Evolutionary conservation across 37 sponge, comb jelly and placozoan genomes (phyloP).

Genomic region (Chondrosia reniformis): DNA sequence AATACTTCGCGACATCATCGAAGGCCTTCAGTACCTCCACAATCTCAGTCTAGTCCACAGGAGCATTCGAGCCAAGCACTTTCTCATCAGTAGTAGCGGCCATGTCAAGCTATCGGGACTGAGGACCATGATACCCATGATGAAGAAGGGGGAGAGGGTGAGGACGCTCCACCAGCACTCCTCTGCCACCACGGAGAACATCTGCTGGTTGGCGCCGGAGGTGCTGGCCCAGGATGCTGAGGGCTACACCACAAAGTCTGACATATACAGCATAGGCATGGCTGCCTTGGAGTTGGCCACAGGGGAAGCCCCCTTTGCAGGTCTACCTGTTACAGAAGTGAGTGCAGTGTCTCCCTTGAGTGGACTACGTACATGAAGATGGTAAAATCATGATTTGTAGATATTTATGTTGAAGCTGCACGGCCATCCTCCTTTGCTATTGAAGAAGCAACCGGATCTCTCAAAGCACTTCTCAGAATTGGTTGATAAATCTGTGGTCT

Average conservation of each 20-base stretch:
- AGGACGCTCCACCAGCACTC: slow-evolving; percentile 60
- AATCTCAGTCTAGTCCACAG: slow-evolving; percentile 55
- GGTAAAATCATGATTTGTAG: neutral
- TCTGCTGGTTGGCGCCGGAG: slow-evolving; percentile 85
- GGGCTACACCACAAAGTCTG: slow-evolving; percentile 70
- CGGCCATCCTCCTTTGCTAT: slow-evolving; percentile 67
- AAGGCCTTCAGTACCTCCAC: slow-evolving; percentile 67
- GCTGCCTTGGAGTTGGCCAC: slow-evolving; percentile 79
- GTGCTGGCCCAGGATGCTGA: slow-evolving; percentile 69
- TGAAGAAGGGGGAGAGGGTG: slow-evolving; percentile 41
- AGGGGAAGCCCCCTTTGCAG: slow-evolving; percentile 89
- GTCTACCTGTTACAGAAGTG: slow-evolving; percentile 80
- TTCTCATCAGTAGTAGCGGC: slow-evolving; percentile 62
- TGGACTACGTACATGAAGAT: neutral
- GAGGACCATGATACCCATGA: slow-evolving; percentile 39
- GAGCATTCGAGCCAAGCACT: slow-evolving; percentile 78
- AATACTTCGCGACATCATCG: slow-evolving; percentile 59
- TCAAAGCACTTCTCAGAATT: slow-evolving; percentile 58
- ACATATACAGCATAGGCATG: slow-evolving; percentile 69
- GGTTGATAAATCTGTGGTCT: slow-evolving; percentile 56
- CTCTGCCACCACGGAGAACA: slow-evolving; percentile 56
- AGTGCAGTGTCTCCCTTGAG: neutral
- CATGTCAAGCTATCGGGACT: slow-evolving; percentile 75
- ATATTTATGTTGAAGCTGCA: slow-evolving; percentile 72
- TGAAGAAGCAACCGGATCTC: slow-evolving; percentile 44